Conservation (phyloP, 2,797 vertebrate genomes). For the Anguilla marmorata region DNA sequence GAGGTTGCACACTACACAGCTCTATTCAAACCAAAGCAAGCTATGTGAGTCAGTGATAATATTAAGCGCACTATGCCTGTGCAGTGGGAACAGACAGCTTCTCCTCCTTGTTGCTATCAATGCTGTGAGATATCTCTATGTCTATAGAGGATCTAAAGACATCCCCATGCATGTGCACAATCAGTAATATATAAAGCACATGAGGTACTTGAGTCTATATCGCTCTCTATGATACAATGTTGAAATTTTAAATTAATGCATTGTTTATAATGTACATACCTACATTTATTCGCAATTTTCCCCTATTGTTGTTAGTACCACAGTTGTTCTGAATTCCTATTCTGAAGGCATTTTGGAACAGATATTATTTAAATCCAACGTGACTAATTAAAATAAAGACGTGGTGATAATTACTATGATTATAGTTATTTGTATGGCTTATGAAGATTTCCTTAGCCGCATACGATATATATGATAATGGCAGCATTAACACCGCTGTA, state of each 20-base stretch:
- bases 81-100: not conserved
- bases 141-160: not conserved
- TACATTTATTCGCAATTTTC: not conserved
- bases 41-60: not conserved
- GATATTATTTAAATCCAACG: not conserved
- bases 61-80: not conserved
- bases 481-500: not conserved
- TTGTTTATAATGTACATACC: not conserved
- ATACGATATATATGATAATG: not conserved
- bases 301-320: not conserved
- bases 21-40: not conserved
- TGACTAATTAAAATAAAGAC: constrained; percentile 1
- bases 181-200: not conserved
- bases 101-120: not conserved
- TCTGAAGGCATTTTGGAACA: not conserved
- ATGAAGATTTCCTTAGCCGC: not conserved
- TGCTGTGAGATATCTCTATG: not conserved
- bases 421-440: constrained; percentile 17
- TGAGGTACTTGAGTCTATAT: not conserved
- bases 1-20: not conserved
- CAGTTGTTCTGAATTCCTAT: not conserved
- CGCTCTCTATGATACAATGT: too few relatives aligned
- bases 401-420: constrained; percentile 18
- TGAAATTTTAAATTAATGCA: not conserved
- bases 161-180: not conserved